These are phyloP conservation scores for Meleagris gallopavo DNA, from an alignment of 2,113 vertebrate species.

Conservation along the genomic window DNA sequence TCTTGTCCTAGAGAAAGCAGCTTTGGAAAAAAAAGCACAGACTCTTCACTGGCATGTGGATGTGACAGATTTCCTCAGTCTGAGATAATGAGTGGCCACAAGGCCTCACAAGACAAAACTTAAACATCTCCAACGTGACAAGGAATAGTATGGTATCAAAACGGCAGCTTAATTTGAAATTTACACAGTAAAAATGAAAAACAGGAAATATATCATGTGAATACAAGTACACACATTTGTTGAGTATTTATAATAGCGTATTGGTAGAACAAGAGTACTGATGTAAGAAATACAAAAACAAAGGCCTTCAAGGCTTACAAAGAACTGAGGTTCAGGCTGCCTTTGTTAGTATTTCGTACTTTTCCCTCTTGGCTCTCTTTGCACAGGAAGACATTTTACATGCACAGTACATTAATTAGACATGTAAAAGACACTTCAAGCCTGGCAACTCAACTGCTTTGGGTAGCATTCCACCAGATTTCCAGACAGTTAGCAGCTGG, in stretches of 20 bases:
- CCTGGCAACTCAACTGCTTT: conserved; percentile 8
- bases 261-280: not conserved
- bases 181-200: not conserved
- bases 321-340: not conserved
- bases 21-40: not conserved
- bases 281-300: not conserved
- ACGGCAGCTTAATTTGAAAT: not conserved
- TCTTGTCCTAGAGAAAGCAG: not conserved
- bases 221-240: not conserved
- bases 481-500: conserved; percentile 46
- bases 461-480: conserved; percentile 49
- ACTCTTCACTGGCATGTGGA: not conserved
- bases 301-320: not conserved
- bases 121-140: not conserved
- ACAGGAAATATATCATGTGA: rapidly evolving
- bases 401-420: conserved; percentile 29
- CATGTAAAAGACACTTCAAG: not conserved
- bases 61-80: not conserved
- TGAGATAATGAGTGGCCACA: not conserved
- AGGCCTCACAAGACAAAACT: not conserved
- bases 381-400: not conserved
- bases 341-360: not conserved
- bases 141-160: not conserved
- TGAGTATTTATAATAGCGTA: not conserved
- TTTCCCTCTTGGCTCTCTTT: not conserved